Conservation (phyloP, 2,888 invertebrate genomes). For the Herminia tarsipennalis region DNA sequence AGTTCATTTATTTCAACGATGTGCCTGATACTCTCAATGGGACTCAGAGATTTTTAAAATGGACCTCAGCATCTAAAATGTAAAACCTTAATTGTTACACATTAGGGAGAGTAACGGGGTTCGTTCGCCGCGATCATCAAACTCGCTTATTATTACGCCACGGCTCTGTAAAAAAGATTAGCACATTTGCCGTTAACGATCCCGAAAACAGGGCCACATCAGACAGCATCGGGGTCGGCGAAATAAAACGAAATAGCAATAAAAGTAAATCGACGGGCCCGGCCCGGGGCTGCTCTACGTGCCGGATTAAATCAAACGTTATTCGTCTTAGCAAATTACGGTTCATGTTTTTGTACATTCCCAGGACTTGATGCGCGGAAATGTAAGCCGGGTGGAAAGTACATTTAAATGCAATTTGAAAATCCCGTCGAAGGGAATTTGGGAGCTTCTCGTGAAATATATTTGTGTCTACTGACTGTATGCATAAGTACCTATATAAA, state of each 20-base stretch:
- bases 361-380: constrained; percentile 67
- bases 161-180: constrained; percentile 79
- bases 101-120: constrained; percentile 68
- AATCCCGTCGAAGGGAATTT: constrained; percentile 53
- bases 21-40: constrained; percentile 32
- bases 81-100: constrained; percentile 67
- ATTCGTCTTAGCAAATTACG: constrained; percentile 84
- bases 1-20: constrained; percentile 42
- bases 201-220: constrained; percentile 80
- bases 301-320: constrained; percentile 83
- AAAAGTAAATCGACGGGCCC: constrained; percentile 81
- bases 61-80: constrained; percentile 56
- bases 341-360: constrained; percentile 75
- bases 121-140: constrained; percentile 61
- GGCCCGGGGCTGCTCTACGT: constrained; percentile 67
- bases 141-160: constrained; percentile 70
- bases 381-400: constrained; percentile 63
- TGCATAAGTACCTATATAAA: constrained; percentile 15
- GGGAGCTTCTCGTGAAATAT: constrained; percentile 33
- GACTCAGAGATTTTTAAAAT: constrained; percentile 47
- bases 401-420: constrained; percentile 66
- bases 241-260: constrained; percentile 83
- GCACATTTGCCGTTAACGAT: constrained; percentile 82
- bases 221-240: constrained; percentile 64
- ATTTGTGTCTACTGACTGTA: constrained; percentile 5